These are phyloP conservation scores for Stichodactyla helianthus DNA, from an alignment of 64 coral and sea anemone genomes.

Conservation along the genomic window DNA sequence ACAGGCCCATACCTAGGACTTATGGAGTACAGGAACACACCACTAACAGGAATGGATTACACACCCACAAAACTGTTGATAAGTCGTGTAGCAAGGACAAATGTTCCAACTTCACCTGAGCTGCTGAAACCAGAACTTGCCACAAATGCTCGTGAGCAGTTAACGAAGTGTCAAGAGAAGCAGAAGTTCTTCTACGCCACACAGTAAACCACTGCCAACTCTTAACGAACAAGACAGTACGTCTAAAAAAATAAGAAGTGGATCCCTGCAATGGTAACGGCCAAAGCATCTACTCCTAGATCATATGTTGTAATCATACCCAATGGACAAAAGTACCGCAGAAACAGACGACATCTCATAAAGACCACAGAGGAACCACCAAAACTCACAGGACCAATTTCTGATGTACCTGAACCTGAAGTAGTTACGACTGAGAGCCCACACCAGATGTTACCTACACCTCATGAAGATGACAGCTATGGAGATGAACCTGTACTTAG, in stretches of 20 bases:
- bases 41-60: too few species aligned
- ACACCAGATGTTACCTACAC: too few species aligned
- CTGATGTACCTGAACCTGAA: background rate
- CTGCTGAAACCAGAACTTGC: too few species aligned
- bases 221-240: constrained; percentile 5
- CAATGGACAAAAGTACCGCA: constrained; percentile 44
- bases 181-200: constrained; percentile 35
- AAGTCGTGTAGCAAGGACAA: too few species aligned
- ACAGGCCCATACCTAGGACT: too few species aligned
- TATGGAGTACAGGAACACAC: too few species aligned
- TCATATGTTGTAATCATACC: constrained; percentile 37
- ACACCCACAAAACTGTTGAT: too few species aligned
- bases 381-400: background rate
- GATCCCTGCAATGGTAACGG: constrained; percentile 36
- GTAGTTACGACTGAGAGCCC: too few species aligned
- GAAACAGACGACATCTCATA: constrained; percentile 35
- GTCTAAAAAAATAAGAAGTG: constrained; percentile 27
- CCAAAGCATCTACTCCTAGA: constrained; percentile 22
- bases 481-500: too few species aligned
- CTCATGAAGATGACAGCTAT: too few species aligned
- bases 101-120: too few species aligned
- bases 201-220: constrained; percentile 15
- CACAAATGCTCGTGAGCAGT: constrained; percentile 22
- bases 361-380: background rate
- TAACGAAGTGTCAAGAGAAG: constrained; percentile 8